A percentile compares a stretch with the other conserved stretches of the same genome.
These are phyloP conservation scores for Thereva nobilitata DNA, from an alignment of 2,888 invertebrate genomes.

Conservation along the genomic window DNA sequence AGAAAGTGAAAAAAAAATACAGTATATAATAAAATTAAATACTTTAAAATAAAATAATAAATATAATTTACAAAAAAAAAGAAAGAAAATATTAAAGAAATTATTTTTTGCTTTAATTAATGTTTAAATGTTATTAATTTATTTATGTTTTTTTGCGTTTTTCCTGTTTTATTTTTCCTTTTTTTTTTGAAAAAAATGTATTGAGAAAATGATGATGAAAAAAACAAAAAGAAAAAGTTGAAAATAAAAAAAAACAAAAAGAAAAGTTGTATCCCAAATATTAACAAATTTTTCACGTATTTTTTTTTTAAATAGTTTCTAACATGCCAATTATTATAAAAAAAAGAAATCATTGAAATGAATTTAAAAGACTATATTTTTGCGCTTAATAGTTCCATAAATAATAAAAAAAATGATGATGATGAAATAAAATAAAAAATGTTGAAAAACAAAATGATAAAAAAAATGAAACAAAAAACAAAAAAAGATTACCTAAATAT, in stretches of 20 bases:
- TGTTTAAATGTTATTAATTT: neutral
- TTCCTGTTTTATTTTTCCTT: neutral
- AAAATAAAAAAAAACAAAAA: neutral
- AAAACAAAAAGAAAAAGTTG: neutral
- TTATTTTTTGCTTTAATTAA: neutral
- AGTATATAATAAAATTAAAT: no score
- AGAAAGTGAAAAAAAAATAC: no score
- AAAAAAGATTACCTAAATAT: no score
- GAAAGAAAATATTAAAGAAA: no score
- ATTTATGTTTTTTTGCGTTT: neutral
- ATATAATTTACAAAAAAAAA: no score
- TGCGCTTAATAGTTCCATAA: conserved; percentile 24
- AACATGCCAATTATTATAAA: conserved; percentile 26
- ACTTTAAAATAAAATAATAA: no score
- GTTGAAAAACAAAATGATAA: conserved; percentile 12
- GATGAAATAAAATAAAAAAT: conserved; percentile 1
- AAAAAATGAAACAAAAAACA: no score
- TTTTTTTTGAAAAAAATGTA: neutral
- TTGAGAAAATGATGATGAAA: neutral
- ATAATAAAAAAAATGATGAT: conserved; percentile 2
- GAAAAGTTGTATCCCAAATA: conserved; percentile 4
- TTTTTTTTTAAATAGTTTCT: conserved; percentile 15
- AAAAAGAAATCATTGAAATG: conserved; percentile 2
- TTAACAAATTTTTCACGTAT: conserved; percentile 3
- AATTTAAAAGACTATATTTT: conserved; percentile 30